A percentile compares a stretch with the other conserved stretches of the same genome.
Conservation (phyloP, 1,140 invertebrate genomes). For the Augochlora pura region DNA sequence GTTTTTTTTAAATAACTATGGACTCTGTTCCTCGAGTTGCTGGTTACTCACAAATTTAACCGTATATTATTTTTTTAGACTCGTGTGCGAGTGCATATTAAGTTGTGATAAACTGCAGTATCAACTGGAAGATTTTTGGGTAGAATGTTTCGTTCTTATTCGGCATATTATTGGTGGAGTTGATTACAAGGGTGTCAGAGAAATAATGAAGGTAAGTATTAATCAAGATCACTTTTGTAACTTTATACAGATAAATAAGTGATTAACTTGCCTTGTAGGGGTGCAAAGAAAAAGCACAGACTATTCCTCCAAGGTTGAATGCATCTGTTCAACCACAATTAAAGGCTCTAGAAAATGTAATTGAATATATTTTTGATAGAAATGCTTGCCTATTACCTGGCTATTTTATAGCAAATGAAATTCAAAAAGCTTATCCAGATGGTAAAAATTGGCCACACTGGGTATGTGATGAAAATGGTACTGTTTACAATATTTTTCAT, state of each 20-base stretch:
- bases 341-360: conserved; percentile 88
- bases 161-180: conserved; percentile 93
- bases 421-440: conserved; percentile 92
- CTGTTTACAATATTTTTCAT: neutral
- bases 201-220: conserved; percentile 91
- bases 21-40: too few relatives aligned
- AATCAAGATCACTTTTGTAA: neutral
- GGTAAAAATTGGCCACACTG: conserved; percentile 93
- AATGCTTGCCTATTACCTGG: conserved; percentile 95
- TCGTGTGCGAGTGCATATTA: conserved; percentile 92
- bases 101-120: conserved; percentile 89
- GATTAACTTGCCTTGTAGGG: conserved; percentile 77
- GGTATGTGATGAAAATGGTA: conserved; percentile 81
- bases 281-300: conserved; percentile 92
- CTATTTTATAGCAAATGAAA: conserved; percentile 97
- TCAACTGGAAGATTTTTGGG: conserved; percentile 91
- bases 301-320: conserved; percentile 88
- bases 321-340: conserved; percentile 90
- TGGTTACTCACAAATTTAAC: too few relatives aligned
- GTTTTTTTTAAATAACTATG: too few relatives aligned
- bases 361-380: conserved; percentile 94
- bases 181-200: conserved; percentile 96
- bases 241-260: neutral
- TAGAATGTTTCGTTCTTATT: conserved; percentile 92
- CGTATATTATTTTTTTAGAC: conserved; percentile 79